Base-by-base conservation (phyloP, 2,113 vertebrate species). In the Neomonachus schauinslandi region DNA sequence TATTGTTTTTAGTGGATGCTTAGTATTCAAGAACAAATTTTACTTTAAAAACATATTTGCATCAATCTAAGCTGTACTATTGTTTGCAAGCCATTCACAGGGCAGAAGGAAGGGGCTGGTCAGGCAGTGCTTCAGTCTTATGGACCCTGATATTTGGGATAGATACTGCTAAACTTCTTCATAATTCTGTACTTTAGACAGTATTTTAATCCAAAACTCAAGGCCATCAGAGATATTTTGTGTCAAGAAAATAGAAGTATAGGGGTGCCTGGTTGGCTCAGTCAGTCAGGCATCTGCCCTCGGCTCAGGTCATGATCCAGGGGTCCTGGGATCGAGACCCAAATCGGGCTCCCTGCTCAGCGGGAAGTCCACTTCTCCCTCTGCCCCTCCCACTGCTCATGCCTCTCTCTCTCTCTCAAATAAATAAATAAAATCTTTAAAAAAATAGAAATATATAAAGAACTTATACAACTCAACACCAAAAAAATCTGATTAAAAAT, bases 1-100 rank as follows among this genome's bases (percentile, higher is more conserved):
- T 36, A 42, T 93, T 69, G 69, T 80, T 95, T 88, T 94, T 91
- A 89, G 51, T 71, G 42, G 7, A 6, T 67, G 14, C 10, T 97
- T 72, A 81, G 77, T 67, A 83, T 89, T 79, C 49, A 82, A 87
- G 28, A 31, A 72, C 13, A 86, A 82, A 82, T 65, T 95, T 93
- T 91, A 65, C 72, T 87, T 93, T 53, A 39, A 79, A 95, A 93
- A 24, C 21, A n/a, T 39, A 95, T 51, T 67, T 69, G 51, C 49
- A 89, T 89, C 72, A 61, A 19, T 59, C 59, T 83, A 59, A 39
- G 28, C 26, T 72, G 4, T 72, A 28, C 22, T 46, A 11, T 76
- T 87, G 15, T 33, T 46, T 83, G n/a, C 4, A 55, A 94, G 33
- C 6, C 15, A 77, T 11, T 80, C 42, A 71, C 8, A 83, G 59